These are phyloP conservation scores for Corythaeola cristata DNA, from an alignment of 2,113 vertebrate species.

Conservation along the genomic window DNA sequence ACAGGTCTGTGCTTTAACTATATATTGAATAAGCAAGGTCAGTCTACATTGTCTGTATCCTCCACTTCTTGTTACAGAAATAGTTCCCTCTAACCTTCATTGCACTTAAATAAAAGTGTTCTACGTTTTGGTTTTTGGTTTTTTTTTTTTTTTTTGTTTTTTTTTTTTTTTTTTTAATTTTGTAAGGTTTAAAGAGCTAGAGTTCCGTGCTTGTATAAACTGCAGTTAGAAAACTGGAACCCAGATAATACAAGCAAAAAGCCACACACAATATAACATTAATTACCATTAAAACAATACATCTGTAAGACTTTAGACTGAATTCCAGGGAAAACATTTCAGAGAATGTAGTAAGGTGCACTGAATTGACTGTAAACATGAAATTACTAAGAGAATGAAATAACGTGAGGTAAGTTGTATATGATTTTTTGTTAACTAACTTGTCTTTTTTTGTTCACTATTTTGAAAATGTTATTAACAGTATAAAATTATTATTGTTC, in stretches of 20 bases:
- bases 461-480: neutral
- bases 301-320: constrained; percentile 18
- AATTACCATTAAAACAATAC: constrained; percentile 60
- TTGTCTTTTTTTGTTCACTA: neutral
- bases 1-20: neutral
- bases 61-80: constrained; percentile 66
- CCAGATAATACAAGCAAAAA: constrained; percentile 53
- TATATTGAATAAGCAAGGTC: constrained; percentile 16
- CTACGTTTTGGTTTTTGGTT: too few species aligned
- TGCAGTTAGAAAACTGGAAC: constrained; percentile 59
- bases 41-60: neutral
- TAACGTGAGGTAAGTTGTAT: neutral
- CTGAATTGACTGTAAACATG: neutral
- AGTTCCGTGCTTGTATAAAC: constrained; percentile 37
- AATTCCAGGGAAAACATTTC: neutral
- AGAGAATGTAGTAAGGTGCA: neutral
- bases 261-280: constrained; percentile 13
- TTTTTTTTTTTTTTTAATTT: constrained; percentile 44
- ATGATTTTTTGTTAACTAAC: neutral
- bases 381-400: neutral
- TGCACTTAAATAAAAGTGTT: constrained; percentile 54
- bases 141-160: constrained; percentile 41
- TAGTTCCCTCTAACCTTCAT: constrained; percentile 44
- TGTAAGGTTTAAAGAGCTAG: constrained; percentile 50
- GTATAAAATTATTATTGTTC: neutral